These are phyloP conservation scores for Catalaphyllia jardinei DNA, from an alignment of 64 coral and sea anemone genomes.

Conservation along the genomic window DNA sequence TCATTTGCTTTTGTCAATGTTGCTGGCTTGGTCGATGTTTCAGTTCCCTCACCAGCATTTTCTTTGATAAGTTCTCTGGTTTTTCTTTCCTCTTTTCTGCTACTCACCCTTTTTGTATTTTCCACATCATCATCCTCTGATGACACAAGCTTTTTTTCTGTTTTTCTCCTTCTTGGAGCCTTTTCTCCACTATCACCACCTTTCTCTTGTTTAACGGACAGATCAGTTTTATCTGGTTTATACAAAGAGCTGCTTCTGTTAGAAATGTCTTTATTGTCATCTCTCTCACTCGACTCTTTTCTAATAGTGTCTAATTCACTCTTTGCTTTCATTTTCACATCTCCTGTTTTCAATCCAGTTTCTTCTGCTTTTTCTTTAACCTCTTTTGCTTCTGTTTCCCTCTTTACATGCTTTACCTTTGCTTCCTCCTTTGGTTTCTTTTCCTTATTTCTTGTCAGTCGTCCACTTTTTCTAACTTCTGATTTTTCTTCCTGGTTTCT, in stretches of 20 bases:
- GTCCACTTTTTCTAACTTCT: slow-evolving; percentile 17
- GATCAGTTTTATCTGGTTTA: slow-evolving; percentile 29
- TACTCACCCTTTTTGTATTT: background rate
- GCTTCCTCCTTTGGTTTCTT: slow-evolving; percentile 35
- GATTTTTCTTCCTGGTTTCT: slow-evolving; percentile 26
- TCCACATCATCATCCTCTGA: background rate
- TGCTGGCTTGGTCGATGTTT: background rate
- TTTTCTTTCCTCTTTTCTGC: slow-evolving; percentile 1
- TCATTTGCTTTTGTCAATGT: background rate
- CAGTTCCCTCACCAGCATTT: background rate
- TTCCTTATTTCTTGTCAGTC: slow-evolving; percentile 22
- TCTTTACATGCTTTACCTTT: background rate
- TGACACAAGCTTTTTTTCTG: slow-evolving; percentile 6
- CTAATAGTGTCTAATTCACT: background rate
- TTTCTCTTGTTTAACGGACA: background rate
- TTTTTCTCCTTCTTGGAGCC: slow-evolving; percentile 1
- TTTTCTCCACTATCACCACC: background rate
- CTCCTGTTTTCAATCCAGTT: slow-evolving; percentile 9
- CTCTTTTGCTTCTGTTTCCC: background rate
- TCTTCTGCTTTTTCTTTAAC: slow-evolving; percentile 7
- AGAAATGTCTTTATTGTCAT: background rate
- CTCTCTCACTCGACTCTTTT: background rate
- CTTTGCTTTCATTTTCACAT: slow-evolving; percentile 10
- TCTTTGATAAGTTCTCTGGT: background rate
- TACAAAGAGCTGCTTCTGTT: slow-evolving; percentile 7